Evolutionary conservation across 2,113 vertebrate genomes (phyloP).

Genomic region (Narcine bancroftii): DNA sequence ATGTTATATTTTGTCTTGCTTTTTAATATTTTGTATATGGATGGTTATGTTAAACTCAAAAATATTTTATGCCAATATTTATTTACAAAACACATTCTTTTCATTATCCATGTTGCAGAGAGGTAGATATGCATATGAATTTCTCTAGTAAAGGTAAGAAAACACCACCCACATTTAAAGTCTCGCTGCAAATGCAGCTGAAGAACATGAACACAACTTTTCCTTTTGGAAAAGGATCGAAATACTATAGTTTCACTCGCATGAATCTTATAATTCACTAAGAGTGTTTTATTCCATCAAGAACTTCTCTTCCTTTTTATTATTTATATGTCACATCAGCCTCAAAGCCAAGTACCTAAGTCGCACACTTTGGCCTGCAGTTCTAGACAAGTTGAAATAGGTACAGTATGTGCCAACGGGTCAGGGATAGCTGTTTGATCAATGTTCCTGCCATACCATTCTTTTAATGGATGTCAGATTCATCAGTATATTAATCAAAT

Average conservation of each 20-base stretch:
- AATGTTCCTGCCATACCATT: neutral
- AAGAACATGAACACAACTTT: neutral
- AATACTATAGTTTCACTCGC: neutral
- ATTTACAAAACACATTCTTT: conserved; percentile 25
- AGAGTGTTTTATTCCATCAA: neutral
- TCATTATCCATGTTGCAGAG: neutral
- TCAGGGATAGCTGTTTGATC: too few species aligned
- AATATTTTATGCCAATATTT: conserved; percentile 28
- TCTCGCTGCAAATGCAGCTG: neutral
- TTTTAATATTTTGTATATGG: too few species aligned
- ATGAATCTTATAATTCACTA: neutral
- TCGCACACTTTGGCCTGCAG: neutral
- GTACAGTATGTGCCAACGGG: neutral
- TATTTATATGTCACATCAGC: neutral
- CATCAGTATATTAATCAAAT: neutral
- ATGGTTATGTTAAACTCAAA: too few species aligned
- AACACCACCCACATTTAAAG: conserved; percentile 24
- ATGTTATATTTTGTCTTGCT: too few species aligned
- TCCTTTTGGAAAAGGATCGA: neutral
- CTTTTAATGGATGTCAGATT: neutral
- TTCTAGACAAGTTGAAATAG: neutral
- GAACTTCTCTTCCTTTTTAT: neutral
- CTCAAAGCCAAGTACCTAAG: neutral
- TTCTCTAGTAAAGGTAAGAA: conserved; percentile 18
- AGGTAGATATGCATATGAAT: conserved; percentile 26